These are phyloP conservation scores for Epinotia nisella DNA, from an alignment of 2,888 invertebrate genomes.

Conservation along the genomic window DNA sequence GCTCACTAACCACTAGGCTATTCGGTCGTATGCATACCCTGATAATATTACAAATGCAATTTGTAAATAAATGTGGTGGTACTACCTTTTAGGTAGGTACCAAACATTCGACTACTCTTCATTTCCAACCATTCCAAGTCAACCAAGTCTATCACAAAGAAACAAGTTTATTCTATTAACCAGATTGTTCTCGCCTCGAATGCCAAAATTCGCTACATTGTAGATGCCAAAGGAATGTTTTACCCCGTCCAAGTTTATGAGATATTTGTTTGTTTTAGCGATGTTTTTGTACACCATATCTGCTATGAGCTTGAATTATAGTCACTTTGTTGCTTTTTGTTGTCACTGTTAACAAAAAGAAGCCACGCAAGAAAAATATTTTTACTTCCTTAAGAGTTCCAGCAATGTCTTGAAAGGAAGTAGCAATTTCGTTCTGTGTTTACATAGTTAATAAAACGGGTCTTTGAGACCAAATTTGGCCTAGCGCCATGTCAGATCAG, in stretches of 20 bases:
- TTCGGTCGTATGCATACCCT: no score
- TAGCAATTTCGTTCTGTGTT: slow-evolving; percentile 12
- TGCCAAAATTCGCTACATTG: slow-evolving; percentile 76
- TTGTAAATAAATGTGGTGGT: no score
- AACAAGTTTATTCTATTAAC: slow-evolving; percentile 77
- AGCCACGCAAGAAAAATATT: slow-evolving; percentile 34
- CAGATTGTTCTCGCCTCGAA: slow-evolving; percentile 80
- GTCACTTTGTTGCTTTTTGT: slow-evolving; percentile 64
- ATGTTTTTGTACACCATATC: slow-evolving; percentile 70
- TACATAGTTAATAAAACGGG: background rate
- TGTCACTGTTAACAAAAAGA: slow-evolving; percentile 47
- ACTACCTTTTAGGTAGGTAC: no score
- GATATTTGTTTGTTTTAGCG: slow-evolving; percentile 73
- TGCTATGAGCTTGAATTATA: slow-evolving; percentile 67
- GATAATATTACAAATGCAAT: no score
- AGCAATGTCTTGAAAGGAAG: slow-evolving; percentile 12
- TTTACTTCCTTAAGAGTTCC: slow-evolving; percentile 16
- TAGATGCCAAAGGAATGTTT: slow-evolving; percentile 70
- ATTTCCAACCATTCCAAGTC: slow-evolving; percentile 18
- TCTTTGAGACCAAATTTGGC: no score
- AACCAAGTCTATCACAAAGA: slow-evolving; percentile 54
- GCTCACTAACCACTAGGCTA: no score
- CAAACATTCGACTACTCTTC: slow-evolving; percentile 56
- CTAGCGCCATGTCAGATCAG: no score
- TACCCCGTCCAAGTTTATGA: slow-evolving; percentile 79